Base-by-base conservation (phyloP, 1,140 invertebrate genomes). In the Adoxophyes honmai region DNA sequence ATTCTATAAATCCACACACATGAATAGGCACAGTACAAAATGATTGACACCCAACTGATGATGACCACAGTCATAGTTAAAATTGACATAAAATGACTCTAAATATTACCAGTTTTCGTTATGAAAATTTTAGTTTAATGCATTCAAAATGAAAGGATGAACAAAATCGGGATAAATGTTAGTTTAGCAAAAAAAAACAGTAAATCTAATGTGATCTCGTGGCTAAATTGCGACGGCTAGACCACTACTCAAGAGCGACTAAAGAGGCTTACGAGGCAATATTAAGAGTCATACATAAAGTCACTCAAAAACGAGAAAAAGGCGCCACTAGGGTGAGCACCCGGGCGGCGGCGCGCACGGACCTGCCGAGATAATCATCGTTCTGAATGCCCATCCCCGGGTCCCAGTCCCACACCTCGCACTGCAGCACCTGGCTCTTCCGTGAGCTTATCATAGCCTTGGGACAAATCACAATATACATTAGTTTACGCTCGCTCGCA, bases 351-450 rank as follows among this genome's bases (percentile, higher is more conserved):
- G 55, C 53, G 48, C 36, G 63, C 63, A 89, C 89, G 81, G 93
- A 95, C 95, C 95, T 96, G 91, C 95, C 95, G 83, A 96, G 92
- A 90, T 92, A 93, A 92, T 96, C 95, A 92, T 96, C 94, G 89
- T 93, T 93, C 82, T 93, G 91, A 79, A 94, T 91, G 78, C 94
- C 94, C 76, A 96, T 92, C 70, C 92, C 94, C 70, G 94, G 91
- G 91, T 96, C 95, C 92, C 94, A 96, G 91, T 97, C 95, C 94
- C 94, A 96, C 76, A 95, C 88, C 81, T 93, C 92, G 83, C 95
- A 90, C 78, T 90, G 90, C 81, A 94, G 82, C 88, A 91, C 90
- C 89, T 95, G 94, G 71, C 91, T 91, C 88, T 93, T 91, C 76
- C 90, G 90, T 75, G 92, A 93, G 82, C 89, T 92, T 90, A 95